Base-by-base conservation (phyloP, 2,888 invertebrate species). In the Hypolimnas misippus region DNA sequence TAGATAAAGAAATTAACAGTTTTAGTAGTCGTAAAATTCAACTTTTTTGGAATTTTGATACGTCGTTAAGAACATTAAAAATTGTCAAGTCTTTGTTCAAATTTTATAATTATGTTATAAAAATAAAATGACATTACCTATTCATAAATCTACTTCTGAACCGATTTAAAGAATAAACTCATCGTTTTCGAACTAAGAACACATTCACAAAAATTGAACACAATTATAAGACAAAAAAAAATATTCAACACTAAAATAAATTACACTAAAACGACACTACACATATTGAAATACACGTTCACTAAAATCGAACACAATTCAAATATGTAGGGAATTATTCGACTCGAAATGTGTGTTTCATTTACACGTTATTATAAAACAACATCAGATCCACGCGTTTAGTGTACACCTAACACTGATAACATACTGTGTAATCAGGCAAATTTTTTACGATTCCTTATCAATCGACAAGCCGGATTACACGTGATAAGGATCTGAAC, bases 381-480 rank as follows among this genome's bases (percentile, higher is more conserved):
- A 46, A 21, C 44, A 14, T 6, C n/a, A 8, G 10, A 14, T 29
- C 25, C n/a, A 49, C 14, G 29, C 49, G 49, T 21, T n/a, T 21
- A 21, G 21, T 29, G 49, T 29, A n/a, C 14, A 49, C n/a, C 25
- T 53, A 60, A 56, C 53, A 65, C 57, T 52, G 67, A 29, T 49
- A 63, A n/a, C n/a, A 68, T 66, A 71, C 65, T 63, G 70, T 78
- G 81, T 86, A 89, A 90, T 90, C 90, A 83, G 81, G 83, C 81
- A 83, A 86, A 86, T 87, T 89, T 91, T 89, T 90, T 90, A 89
- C 86, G 89, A 90, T 86, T 81, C 67, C 70, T 83, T 90, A 91
- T 89, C 89, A 78, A 71, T 78, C 78, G 89, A 91, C 90, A 91
- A 82, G 89, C 76, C 77, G 90, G 90, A 91, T 91, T 91, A 91